A percentile compares a stretch with the other conserved stretches of the same genome.
These are phyloP conservation scores for Ochropacha duplaris DNA, from an alignment of 2,888 invertebrate genomes.

Conservation along the genomic window DNA sequence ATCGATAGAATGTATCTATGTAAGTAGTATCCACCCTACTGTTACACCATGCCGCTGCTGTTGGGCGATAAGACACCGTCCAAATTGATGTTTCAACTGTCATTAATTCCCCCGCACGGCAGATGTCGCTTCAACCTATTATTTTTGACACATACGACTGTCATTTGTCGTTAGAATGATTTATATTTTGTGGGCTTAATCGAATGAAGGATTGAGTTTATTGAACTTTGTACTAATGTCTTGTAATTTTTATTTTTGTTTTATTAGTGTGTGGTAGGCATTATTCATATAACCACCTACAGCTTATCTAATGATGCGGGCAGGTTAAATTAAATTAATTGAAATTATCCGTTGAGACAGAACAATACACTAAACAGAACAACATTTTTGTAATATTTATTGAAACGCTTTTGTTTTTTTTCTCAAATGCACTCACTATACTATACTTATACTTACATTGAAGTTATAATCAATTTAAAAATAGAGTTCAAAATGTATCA, in stretches of 20 bases:
- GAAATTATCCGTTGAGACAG: background rate
- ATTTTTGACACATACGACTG: conserved; percentile 77
- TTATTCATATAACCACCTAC: conserved; percentile 1
- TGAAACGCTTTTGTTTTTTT: background rate
- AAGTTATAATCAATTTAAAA: too few species aligned
- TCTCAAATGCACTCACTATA: too few species aligned
- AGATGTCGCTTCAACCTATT: conserved; percentile 77
- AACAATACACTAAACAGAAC: background rate
- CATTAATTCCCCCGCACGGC: conserved; percentile 73
- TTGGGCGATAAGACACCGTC: conserved; percentile 64
- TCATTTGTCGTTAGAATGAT: conserved; percentile 69
- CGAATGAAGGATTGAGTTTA: conserved; percentile 50
- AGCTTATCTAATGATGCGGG: background rate
- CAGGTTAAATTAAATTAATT: background rate
- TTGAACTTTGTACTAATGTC: conserved; percentile 27
- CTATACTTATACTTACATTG: too few species aligned
- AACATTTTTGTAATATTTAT: background rate
- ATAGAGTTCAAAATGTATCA: too few species aligned
- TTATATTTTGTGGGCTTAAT: conserved; percentile 48
- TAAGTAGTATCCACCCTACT: conserved; percentile 62
- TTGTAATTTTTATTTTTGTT: conserved; percentile 21
- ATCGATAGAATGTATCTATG: conserved; percentile 38
- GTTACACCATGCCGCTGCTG: conserved; percentile 30
- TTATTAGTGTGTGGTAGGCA: conserved; percentile 5
- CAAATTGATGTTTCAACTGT: conserved; percentile 80